A percentile compares a stretch with the other conserved stretches of the same genome.
Conservation (phyloP, 2,113 vertebrate genomes). For the Rana temporaria region DNA sequence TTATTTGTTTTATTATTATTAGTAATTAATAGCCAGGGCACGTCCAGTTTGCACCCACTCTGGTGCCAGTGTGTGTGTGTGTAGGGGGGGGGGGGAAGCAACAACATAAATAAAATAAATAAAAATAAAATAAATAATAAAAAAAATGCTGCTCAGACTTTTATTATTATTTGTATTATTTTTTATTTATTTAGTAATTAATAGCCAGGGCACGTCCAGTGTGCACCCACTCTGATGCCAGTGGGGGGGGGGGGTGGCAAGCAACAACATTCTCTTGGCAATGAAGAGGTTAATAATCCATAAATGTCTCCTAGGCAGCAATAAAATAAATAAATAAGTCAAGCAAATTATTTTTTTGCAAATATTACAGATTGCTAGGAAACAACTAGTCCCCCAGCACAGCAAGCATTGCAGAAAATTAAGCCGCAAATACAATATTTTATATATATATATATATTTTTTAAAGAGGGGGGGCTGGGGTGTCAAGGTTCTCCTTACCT, state of each 20-base stretch:
- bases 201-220: slow-evolving; percentile 4
- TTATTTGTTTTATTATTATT: too few species aligned
- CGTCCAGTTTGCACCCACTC: neutral
- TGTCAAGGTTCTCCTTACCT: slow-evolving; percentile 66
- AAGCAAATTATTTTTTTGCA: neutral
- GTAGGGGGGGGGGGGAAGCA: too few species aligned
- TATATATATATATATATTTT: neutral
- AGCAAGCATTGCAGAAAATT: neutral
- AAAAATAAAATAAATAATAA: too few species aligned
- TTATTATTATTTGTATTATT: too few species aligned
- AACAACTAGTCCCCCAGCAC: neutral
- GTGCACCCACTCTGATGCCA: neutral
- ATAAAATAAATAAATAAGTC: neutral
- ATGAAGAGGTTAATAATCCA: slow-evolving; percentile 22
- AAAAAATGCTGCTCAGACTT: too few species aligned
- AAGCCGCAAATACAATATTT: neutral
- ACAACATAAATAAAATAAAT: too few species aligned
- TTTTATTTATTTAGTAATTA: neutral
- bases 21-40: slow-evolving; percentile 7
- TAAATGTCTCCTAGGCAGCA: neutral
- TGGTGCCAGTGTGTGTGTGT: neutral
- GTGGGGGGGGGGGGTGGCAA: neutral
- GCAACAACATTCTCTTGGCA: neutral
- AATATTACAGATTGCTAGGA: neutral
- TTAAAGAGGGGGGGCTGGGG: too few species aligned